phyloP scores from a whole-genome alignment of 2,797 vertebrate genomes.

The Tauraco hartlaubi region DNA sequence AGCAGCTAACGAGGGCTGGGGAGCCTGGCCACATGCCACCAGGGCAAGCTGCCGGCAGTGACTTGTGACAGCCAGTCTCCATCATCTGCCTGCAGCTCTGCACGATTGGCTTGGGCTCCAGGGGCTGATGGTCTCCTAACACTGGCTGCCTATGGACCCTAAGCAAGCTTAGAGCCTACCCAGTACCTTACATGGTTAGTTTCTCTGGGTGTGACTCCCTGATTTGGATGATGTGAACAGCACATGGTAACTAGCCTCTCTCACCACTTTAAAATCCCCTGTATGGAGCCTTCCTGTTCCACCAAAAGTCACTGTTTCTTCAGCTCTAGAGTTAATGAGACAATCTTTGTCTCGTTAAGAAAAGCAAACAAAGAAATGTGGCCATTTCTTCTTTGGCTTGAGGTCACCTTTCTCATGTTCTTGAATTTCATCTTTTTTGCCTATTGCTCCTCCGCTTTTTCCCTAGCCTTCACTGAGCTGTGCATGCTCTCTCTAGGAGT shows the following conservation, averaged over 20 bases:
- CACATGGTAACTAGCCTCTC: background rate
- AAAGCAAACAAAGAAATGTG: background rate
- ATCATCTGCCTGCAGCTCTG: background rate
- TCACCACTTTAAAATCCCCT: background rate
- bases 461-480: background rate
- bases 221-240: background rate
- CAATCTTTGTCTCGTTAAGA: background rate
- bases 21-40: background rate
- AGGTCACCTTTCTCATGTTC: rapidly evolving
- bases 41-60: background rate
- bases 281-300: background rate
- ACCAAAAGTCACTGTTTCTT: background rate
- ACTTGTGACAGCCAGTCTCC: rapidly evolving
- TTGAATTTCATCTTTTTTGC: background rate
- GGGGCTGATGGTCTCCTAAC: background rate
- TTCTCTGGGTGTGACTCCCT: rapidly evolving
- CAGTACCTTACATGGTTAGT: background rate
- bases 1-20: background rate
- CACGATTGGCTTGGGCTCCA: rapidly evolving
- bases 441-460: background rate
- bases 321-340: background rate
- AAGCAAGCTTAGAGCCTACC: background rate
- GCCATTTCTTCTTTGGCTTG: background rate
- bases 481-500: background rate
- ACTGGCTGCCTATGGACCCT: rapidly evolving